phyloP scores from a whole-genome alignment of 30 jellyfish, hydroid and myxozoan genomes.

The Mastigias papua region DNA sequence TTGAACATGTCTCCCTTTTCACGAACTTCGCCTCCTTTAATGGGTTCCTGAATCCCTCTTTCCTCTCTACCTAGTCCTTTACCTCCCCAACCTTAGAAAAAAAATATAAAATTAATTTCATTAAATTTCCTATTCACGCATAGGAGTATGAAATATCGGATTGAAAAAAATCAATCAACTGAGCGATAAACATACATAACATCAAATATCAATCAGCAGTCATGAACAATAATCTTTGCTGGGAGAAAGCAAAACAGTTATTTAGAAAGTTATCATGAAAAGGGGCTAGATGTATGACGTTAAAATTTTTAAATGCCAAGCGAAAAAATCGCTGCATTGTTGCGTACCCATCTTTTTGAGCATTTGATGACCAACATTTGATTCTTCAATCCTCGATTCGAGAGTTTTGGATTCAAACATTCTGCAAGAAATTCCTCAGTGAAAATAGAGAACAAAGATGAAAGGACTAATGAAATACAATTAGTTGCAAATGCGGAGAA shows the following conservation, averaged over 20 bases:
- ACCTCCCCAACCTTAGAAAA: constrained; percentile 96
- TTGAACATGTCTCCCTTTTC: constrained; percentile 95
- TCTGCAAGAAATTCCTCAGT: constrained; percentile 17
- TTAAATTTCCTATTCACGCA: neutral
- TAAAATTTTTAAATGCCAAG: too few species aligned
- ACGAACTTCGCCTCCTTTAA: constrained; percentile 96
- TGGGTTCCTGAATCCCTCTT: constrained; percentile 94
- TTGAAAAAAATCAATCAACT: too few species aligned
- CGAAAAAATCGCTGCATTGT: neutral
- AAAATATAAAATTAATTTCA: neutral
- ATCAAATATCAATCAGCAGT: too few species aligned
- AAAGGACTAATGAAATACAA: neutral
- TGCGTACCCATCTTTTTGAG: constrained; percentile 96
- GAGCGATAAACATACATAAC: neutral
- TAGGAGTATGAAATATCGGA: too few species aligned
- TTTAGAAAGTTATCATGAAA: too few species aligned
- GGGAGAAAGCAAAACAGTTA: too few species aligned
- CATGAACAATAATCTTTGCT: too few species aligned
- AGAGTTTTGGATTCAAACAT: constrained; percentile 88
- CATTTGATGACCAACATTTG: constrained; percentile 97
- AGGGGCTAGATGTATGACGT: too few species aligned
- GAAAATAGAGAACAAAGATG: neutral
- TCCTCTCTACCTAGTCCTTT: constrained; percentile 95
- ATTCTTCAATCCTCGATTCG: constrained; percentile 91
- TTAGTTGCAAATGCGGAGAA: neutral